Conservation (phyloP, 2,888 invertebrate species). For the Ramazzottius varieornatus region DNA sequence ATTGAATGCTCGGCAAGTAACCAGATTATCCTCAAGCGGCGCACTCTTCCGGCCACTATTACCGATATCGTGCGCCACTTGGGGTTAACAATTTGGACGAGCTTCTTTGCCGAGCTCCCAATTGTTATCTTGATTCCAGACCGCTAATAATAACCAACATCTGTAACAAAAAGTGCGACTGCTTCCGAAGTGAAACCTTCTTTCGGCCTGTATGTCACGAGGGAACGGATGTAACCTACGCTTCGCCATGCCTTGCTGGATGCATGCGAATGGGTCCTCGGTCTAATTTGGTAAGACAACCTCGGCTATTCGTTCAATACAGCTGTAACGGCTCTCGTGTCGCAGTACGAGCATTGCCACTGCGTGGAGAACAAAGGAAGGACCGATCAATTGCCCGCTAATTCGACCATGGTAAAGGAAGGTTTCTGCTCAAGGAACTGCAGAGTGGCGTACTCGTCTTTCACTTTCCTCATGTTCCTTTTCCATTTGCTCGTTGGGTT, state of each 20-base stretch:
- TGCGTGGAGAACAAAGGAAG: background rate
- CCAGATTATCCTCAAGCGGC: too few species aligned
- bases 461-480: background rate
- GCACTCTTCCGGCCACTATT: too few species aligned
- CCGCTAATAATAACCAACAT: background rate
- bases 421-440: background rate
- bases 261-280: background rate
- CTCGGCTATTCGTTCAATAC: too few species aligned
- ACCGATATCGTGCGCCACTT: too few species aligned
- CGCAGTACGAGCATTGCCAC: background rate
- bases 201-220: background rate
- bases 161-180: background rate
- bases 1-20: too few species aligned
- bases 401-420: background rate
- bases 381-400: background rate
- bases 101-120: too few species aligned
- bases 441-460: background rate
- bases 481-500: background rate
- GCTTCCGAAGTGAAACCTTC: background rate
- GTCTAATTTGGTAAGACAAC: too few species aligned
- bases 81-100: too few species aligned
- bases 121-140: too few species aligned
- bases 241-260: slow-evolving; percentile 1
- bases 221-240: background rate
- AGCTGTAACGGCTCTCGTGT: too few species aligned